These are phyloP conservation scores for Protosalanx chinensis DNA, from an alignment of 2,797 vertebrate species.

Conservation along the genomic window DNA sequence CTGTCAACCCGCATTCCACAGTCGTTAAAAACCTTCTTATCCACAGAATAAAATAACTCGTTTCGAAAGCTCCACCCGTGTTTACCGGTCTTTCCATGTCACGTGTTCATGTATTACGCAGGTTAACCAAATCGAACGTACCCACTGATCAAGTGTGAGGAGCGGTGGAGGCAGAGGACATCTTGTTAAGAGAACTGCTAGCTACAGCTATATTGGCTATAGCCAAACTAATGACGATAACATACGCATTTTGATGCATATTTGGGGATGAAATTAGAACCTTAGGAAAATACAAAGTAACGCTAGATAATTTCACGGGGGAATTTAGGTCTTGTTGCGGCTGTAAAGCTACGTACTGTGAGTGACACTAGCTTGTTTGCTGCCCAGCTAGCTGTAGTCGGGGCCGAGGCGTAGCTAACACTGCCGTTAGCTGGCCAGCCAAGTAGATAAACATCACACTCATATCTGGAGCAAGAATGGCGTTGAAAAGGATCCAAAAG, in stretches of 20 bases:
- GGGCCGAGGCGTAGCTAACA: slow-evolving; percentile 4
- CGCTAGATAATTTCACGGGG: background rate
- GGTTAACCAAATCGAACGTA: background rate
- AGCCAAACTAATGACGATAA: background rate
- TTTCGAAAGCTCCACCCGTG: background rate
- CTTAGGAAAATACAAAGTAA: slow-evolving; percentile 8
- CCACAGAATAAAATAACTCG: no score
- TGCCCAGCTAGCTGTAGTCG: background rate
- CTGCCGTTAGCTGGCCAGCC: background rate
- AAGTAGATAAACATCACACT: background rate
- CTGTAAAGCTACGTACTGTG: background rate
- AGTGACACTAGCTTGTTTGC: slow-evolving; percentile 24
- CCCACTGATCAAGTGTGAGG: background rate
- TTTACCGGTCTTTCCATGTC: background rate
- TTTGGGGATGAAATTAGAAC: background rate
- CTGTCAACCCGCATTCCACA: background rate
- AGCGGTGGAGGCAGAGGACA: slow-evolving; percentile 5
- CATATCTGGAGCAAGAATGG: slow-evolving; percentile 64
- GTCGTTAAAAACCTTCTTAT: no score
- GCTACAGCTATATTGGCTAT: slow-evolving; percentile 30
- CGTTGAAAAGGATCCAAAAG: slow-evolving; percentile 80
- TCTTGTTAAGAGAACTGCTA: slow-evolving; percentile 17
- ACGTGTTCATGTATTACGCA: background rate
- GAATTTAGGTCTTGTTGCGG: background rate
- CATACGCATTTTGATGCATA: slow-evolving; percentile 14